phyloP scores from a whole-genome alignment of 2,888 invertebrate genomes.

The Plebejus argus region DNA sequence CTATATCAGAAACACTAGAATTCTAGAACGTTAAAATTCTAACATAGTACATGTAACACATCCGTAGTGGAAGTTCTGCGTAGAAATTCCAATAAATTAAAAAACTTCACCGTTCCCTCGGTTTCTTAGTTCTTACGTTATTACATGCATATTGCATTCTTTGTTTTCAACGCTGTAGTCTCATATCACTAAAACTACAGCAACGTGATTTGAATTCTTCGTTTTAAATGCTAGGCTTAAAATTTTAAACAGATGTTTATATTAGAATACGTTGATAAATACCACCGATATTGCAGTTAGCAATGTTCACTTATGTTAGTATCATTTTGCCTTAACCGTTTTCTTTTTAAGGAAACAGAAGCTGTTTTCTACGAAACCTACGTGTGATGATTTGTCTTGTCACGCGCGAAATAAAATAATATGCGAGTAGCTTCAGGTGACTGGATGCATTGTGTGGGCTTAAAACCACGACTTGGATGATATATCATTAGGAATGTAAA shows the following conservation, averaged over 20 bases:
- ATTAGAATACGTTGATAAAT: too few species aligned
- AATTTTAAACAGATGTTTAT: neutral
- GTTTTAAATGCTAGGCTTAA: neutral
- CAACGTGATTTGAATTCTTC: neutral
- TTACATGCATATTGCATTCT: conserved; percentile 32
- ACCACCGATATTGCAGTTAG: too few species aligned
- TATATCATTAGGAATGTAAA: too few species aligned
- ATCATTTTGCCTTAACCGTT: too few species aligned
- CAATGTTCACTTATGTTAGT: too few species aligned
- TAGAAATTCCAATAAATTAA: conserved; percentile 33
- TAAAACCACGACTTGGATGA: too few species aligned
- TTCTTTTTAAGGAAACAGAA: too few species aligned
- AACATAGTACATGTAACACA: conserved; percentile 1
- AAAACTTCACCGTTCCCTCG: conserved; percentile 26
- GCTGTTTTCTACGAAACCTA: too few species aligned
- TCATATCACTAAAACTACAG: neutral
- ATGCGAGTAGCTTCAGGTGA: too few species aligned
- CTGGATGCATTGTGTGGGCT: too few species aligned
- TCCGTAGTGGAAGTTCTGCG: conserved; percentile 24
- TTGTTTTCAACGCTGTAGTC: neutral
- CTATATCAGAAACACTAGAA: neutral
- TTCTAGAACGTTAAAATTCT: conserved; percentile 20
- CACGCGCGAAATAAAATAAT: too few species aligned
- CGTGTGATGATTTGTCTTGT: too few species aligned
- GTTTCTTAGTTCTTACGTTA: conserved; percentile 10